Conservation (phyloP, 1,140 invertebrate species). For the Riptortus pedestris region DNA sequence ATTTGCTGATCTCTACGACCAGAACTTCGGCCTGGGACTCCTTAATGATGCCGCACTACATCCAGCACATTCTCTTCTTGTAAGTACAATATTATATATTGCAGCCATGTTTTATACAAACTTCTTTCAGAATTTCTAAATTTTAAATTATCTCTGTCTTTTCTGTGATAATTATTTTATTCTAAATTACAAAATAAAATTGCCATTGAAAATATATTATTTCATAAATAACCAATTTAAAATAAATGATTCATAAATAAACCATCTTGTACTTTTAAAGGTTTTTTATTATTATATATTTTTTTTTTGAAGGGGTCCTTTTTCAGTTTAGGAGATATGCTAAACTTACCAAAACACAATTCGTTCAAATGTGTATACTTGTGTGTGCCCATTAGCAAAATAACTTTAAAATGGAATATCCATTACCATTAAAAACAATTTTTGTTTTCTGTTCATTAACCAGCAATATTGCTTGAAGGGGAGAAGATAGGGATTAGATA, state of each 20-base stretch:
- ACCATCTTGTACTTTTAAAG: not conserved
- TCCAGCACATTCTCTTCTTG: constrained; percentile 2
- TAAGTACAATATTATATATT: not conserved
- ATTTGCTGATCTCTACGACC: constrained; percentile 5
- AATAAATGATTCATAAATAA: not conserved
- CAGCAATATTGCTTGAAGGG: too few relatives aligned
- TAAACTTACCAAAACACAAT: too few relatives aligned
- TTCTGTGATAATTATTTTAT: not conserved
- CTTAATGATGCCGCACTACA: not conserved
- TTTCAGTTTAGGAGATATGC: too few relatives aligned
- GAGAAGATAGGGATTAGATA: too few relatives aligned
- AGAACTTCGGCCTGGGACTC: constrained; percentile 19
- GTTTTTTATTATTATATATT: too few relatives aligned
- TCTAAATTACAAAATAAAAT: not conserved
- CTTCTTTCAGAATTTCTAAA: not conserved
- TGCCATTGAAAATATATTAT: not conserved
- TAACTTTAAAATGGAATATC: too few relatives aligned
- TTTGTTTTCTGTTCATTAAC: too few relatives aligned
- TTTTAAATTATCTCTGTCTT: not conserved
- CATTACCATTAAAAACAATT: too few relatives aligned
- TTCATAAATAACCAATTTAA: not conserved
- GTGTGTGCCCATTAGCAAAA: too few relatives aligned
- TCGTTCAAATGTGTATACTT: too few relatives aligned
- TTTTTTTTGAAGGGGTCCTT: too few relatives aligned
- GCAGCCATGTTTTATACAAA: not conserved